These are phyloP conservation scores for Uropsilus gracilis DNA, from an alignment of 2,113 vertebrate genomes.

Conservation along the genomic window DNA sequence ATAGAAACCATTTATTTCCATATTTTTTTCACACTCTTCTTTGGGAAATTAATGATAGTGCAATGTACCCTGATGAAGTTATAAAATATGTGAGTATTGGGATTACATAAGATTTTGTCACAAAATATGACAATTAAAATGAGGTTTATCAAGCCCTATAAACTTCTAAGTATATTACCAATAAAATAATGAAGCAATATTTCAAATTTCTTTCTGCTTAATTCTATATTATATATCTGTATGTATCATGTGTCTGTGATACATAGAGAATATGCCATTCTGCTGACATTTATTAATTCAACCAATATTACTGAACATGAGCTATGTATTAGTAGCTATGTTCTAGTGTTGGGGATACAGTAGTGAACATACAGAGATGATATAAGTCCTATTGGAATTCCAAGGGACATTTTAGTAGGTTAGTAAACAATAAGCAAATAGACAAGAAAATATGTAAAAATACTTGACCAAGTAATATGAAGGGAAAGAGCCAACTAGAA, in stretches of 20 bases:
- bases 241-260: not conserved
- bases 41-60: not conserved
- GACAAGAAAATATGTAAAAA: not conserved
- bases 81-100: not conserved
- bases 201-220: not conserved
- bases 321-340: not conserved
- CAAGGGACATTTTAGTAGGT: not conserved
- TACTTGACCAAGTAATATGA: not conserved
- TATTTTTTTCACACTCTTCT: not conserved
- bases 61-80: not conserved
- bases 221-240: not conserved
- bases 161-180: not conserved
- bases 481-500: not conserved
- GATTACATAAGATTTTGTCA: not conserved
- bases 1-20: not conserved
- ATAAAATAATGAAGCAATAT: not conserved
- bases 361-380: not conserved
- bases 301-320: not conserved
- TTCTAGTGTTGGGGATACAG: not conserved
- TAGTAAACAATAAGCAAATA: not conserved
- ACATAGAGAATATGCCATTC: not conserved
- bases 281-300: not conserved
- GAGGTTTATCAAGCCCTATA: not conserved
- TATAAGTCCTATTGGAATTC: not conserved
- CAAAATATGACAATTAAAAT: not conserved